Evolutionary conservation across 2,888 invertebrate species (phyloP), one percentile per base, ranked within the genome.

Genomic region (Cheilosia vulpina): DNA sequence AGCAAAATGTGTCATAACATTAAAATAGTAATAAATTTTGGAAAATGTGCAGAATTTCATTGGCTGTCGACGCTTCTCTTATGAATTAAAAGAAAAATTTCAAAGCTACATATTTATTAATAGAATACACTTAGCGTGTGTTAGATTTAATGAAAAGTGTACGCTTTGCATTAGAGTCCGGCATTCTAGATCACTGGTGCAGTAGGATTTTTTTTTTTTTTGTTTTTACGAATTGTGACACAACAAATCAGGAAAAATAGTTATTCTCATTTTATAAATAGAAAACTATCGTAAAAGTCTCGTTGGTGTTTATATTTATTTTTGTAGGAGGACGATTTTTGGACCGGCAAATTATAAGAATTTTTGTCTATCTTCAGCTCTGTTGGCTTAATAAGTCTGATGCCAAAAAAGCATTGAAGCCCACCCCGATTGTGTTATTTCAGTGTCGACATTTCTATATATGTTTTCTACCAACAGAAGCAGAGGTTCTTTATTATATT

Each of bases 141-240:
- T 31, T 34, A 9, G 34, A 65, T 72, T 58, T 71, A 53, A 47
- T 21, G 27, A 52, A 68, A 77, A 66, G 34, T 50, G n/a, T 62
- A 60, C 69, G 52, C 55, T 73, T 11, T 78, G 83, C 83, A 78
- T 45, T 53, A 43, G 52, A 58, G 60, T 69, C 80, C 69, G 65
- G 75, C 69, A 76, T 79, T 84, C 65, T 83, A 71, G 84, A 69
- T 80, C 80, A 84, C 53, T 84, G 53, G 80, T 84, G 80, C 84
- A 84, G 50, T 71, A 53, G 55, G 43, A n/a, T n/a, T n/a, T n/a
- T 52, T 38, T 34, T 68, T 27, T 27, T 27, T 27, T 27, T 6
- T 58, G 38, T 3, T 6, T 62, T n/a, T 27, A 52, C 69, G 47
- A 72, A 66, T 45, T 66, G 55, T 69, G 72, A 68, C 68, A 73